Evolutionary conservation across 2,113 vertebrate genomes (phyloP).

Genomic region (Noturus placidus): DNA sequence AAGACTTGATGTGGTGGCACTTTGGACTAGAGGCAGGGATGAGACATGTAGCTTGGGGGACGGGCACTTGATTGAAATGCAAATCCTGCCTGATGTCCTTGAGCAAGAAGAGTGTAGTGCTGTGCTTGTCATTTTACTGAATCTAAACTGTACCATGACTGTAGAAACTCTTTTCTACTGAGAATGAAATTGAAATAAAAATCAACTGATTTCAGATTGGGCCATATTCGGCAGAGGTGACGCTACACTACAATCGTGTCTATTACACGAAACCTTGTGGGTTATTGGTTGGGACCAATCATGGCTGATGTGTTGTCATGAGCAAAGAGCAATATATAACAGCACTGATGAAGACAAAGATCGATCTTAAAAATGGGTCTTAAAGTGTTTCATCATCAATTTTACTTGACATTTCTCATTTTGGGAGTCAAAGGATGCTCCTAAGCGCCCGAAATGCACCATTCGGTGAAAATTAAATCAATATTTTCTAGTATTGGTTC

Average conservation of each 20-base stretch:
- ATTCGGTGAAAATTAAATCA: background rate
- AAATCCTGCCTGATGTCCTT: conserved; percentile 45
- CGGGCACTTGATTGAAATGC: conserved; percentile 35
- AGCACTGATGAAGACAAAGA: background rate
- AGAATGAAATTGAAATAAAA: background rate
- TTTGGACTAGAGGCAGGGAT: conserved; percentile 6
- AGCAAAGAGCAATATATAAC: background rate
- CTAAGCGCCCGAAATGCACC: background rate
- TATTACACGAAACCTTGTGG: background rate
- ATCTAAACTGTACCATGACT: background rate
- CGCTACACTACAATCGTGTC: too few species aligned
- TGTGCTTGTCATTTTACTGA: background rate
- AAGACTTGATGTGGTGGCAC: background rate
- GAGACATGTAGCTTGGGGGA: background rate
- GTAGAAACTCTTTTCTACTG: background rate
- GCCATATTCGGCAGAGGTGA: background rate
- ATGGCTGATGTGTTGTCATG: background rate
- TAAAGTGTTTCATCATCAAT: background rate
- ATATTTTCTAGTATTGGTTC: background rate
- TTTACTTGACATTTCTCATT: background rate
- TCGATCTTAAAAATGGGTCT: background rate
- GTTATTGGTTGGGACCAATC: background rate
- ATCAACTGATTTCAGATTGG: background rate
- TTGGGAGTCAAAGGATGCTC: background rate
- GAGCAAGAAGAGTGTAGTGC: background rate